A percentile compares a stretch with the other conserved stretches of the same genome.
Conservation (phyloP, 2,888 invertebrate genomes). For the Hypena proboscidalis region DNA sequence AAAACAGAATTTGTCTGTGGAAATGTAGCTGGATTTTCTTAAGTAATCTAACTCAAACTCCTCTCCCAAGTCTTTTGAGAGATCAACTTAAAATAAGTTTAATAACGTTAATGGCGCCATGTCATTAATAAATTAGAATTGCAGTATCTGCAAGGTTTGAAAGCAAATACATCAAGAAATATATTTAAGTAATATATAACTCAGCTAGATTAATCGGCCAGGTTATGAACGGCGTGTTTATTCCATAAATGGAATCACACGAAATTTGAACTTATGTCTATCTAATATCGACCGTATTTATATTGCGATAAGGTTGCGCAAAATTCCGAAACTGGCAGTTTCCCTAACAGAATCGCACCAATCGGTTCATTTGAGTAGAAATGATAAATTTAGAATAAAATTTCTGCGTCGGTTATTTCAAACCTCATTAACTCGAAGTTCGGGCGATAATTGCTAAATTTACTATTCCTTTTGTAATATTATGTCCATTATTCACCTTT, state of each 20-base stretch:
- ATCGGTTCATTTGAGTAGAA: constrained; percentile 25
- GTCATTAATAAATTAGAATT: constrained; percentile 23
- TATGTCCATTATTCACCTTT: not conserved
- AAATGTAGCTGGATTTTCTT: too few species aligned
- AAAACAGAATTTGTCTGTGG: too few species aligned
- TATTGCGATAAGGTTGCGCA: too few species aligned
- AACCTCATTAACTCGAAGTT: constrained; percentile 26
- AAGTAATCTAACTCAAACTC: too few species aligned
- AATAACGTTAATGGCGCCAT: too few species aligned
- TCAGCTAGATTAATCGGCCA: constrained; percentile 27
- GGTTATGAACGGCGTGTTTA: constrained; percentile 31
- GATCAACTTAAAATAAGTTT: too few species aligned
- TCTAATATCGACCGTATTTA: too few species aligned
- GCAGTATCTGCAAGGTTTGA: constrained; percentile 18
- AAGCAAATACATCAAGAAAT: constrained; percentile 14
- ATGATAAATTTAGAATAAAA: constrained; percentile 27
- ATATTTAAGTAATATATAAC: constrained; percentile 23
- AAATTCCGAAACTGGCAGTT: too few species aligned
- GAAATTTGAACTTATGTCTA: too few species aligned
- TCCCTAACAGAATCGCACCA: too few species aligned
- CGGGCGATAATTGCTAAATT: constrained; percentile 23
- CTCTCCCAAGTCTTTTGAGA: too few species aligned
- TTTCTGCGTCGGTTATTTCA: constrained; percentile 21
- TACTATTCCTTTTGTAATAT: not conserved
- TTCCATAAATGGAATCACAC: too few species aligned